Base-by-base conservation (phyloP, 2,888 invertebrate genomes). In the Drosophila imparisetae region DNA sequence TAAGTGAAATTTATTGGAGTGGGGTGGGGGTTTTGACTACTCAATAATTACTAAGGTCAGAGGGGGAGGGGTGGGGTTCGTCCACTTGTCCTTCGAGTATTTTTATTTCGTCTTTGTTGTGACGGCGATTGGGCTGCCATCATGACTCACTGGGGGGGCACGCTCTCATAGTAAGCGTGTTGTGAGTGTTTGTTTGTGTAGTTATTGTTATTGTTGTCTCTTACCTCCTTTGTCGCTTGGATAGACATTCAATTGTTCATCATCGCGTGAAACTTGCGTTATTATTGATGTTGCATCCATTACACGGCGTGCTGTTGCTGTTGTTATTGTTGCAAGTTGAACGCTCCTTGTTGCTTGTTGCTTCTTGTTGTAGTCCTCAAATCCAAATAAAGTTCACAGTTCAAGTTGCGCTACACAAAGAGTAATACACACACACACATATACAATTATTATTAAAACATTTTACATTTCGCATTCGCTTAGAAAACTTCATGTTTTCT, bases 261-360 rank as follows among this genome's bases (percentile, higher is more conserved):
- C 98, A 96, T 98, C 98, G 95, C 98, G 96, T 95, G 97, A 97
- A 95, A 98, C 98, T 96, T 98, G 98, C 94, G 98, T 98, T 94
- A 98, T 98, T 95, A 98, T 98, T 96, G 98, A 98, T 97, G 98
- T 97, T 96, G 97, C 97, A 97, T 98, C 98, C 98, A 98, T 98
- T 96, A 92, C 92, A 93, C 86, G 66, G 84, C 83, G 86, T 81
- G 81, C 21, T 57, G 50, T 52, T 30, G 57, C 72, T 75, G 75
- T 69, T 78, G 75, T 57, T 55, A n/a, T 50, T 52, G 30, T 75
- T 72, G 75, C 71, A 81, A 75, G 66, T 42, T 67, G 13, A 45
- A 61, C 63, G 63, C 64, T 71, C 50, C 64, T 62, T 53, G 48
- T 29, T 40, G 64, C 54, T 67, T 73, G 58, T 63, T 45, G 63